These are phyloP conservation scores for Acyrthosiphon pisum DNA, from an alignment of 1,140 invertebrate species.

Conservation along the genomic window DNA sequence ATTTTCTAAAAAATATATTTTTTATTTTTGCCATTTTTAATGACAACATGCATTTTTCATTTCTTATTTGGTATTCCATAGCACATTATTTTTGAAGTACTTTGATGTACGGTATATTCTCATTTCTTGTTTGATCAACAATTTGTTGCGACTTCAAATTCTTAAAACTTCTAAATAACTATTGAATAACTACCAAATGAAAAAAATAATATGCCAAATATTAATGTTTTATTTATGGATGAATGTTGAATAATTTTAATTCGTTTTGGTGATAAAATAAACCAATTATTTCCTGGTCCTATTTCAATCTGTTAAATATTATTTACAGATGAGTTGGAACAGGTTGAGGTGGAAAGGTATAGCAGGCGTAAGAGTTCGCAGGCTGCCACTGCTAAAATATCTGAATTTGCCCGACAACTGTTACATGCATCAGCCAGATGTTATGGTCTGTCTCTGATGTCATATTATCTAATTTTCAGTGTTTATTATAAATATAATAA, in stretches of 20 bases:
- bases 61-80: too few relatives aligned
- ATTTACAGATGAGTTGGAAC: conserved; percentile 59
- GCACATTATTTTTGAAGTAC: too few relatives aligned
- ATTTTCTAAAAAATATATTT: too few relatives aligned
- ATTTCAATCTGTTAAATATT: conserved; percentile 45
- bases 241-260: not conserved
- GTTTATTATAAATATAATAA: not conserved
- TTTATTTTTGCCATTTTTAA: too few relatives aligned
- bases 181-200: not conserved
- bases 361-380: conserved; percentile 63
- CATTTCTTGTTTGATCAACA: too few relatives aligned
- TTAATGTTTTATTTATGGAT: not conserved
- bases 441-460: conserved; percentile 60
- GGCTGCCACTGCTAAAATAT: conserved; percentile 63
- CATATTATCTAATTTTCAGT: conserved; percentile 6
- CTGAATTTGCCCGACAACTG: conserved; percentile 64
- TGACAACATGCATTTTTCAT: too few relatives aligned
- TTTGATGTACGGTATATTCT: too few relatives aligned
- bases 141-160: too few relatives aligned
- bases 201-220: too few relatives aligned
- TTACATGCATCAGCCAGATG: conserved; percentile 62
- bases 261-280: not conserved
- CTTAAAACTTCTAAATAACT: too few relatives aligned
- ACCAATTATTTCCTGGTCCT: not conserved
- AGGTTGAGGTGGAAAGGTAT: conserved; percentile 59